Evolutionary conservation across 2,113 vertebrate genomes (phyloP).

Genomic region (Nipponia nippon): DNA sequence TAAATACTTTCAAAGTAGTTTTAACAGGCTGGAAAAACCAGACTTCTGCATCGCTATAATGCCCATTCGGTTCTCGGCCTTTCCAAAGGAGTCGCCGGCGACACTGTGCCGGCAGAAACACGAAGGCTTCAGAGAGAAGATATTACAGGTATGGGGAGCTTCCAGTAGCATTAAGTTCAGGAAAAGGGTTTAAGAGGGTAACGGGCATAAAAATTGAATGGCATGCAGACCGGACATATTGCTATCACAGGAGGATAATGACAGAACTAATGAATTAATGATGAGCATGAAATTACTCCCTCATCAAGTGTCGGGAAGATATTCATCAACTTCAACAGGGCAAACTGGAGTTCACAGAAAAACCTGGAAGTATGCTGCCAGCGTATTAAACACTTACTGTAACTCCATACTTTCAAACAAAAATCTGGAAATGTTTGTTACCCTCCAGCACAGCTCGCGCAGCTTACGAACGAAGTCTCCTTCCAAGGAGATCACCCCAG

Average conservation of each 20-base stretch:
- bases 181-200: not conserved
- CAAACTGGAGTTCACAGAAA: not conserved
- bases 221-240: not conserved
- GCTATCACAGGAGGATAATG: not conserved
- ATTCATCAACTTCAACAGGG: not conserved
- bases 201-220: not conserved
- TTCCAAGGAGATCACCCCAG: not conserved
- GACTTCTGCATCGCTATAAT: accelerated
- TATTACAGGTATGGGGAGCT: accelerated
- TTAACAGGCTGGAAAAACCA: not conserved
- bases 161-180: not conserved
- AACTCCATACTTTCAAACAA: accelerated
- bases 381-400: not conserved
- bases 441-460: not conserved
- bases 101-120: not conserved
- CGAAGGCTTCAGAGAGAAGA: not conserved
- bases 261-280: not conserved
- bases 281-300: not conserved
- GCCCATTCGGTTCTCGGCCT: accelerated
- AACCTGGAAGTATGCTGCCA: not conserved
- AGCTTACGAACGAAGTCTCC: accelerated
- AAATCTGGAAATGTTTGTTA: accelerated
- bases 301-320: not conserved
- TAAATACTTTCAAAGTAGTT: not conserved
- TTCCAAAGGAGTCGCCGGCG: accelerated